Evolutionary conservation across 2,113 vertebrate genomes (phyloP).

Genomic region (Dasyornis broadbenti): DNA sequence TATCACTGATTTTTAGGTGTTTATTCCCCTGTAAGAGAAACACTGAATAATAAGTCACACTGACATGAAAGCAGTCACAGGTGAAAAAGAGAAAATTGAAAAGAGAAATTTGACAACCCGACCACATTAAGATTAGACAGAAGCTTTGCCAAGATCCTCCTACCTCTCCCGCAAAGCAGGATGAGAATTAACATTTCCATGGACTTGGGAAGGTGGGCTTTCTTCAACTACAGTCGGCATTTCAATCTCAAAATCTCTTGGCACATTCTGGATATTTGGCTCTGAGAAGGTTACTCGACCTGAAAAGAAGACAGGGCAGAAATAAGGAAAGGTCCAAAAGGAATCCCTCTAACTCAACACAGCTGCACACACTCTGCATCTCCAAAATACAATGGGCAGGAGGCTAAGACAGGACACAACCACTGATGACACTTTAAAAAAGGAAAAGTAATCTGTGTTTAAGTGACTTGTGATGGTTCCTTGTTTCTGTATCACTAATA

Average conservation of each 20-base stretch:
- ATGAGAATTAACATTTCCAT: neutral
- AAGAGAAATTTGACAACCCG: neutral
- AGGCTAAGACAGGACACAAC: rapidly evolving
- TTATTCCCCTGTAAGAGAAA: neutral
- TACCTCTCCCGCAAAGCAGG: conserved; percentile 58
- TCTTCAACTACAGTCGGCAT: conserved; percentile 84
- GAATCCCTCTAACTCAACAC: neutral
- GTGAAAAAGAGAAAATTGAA: too few relatives aligned
- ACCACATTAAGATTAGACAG: neutral
- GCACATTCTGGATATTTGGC: conserved; percentile 96
- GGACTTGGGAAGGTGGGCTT: conserved; percentile 78
- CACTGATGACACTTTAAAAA: neutral
- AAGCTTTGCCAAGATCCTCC: neutral
- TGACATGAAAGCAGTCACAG: neutral
- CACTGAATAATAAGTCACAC: neutral
- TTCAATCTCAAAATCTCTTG: conserved; percentile 94
- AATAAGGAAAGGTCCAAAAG: neutral
- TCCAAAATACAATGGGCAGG: neutral
- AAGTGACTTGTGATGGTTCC: neutral
- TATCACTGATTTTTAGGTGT: neutral
- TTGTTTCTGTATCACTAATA: neutral
- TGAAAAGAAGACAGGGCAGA: conserved; percentile 56
- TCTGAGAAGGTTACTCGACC: conserved; percentile 91
- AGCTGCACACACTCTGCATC: neutral
- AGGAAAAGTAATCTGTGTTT: neutral